These are phyloP conservation scores for Hippolais icterina DNA, from an alignment of 2,113 vertebrate genomes.

Conservation along the genomic window DNA sequence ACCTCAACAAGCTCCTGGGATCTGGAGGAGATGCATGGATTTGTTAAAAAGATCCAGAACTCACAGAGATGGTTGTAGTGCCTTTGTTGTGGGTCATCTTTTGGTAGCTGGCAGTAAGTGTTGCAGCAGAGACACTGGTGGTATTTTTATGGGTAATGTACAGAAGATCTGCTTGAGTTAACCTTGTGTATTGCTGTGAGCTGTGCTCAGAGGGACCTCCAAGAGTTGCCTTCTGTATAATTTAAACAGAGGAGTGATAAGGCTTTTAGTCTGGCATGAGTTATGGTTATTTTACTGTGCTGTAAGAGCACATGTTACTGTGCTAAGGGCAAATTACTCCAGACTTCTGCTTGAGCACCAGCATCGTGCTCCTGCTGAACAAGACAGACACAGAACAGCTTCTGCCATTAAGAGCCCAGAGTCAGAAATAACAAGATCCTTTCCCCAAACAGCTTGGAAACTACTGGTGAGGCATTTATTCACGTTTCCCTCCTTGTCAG, in stretches of 20 bases:
- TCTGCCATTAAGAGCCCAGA: neutral
- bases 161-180: neutral
- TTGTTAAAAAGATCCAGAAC: neutral
- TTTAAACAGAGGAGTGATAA: neutral
- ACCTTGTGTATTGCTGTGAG: neutral
- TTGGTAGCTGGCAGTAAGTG: neutral
- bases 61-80: neutral
- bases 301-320: neutral
- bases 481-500: neutral
- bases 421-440: constrained; percentile 15
- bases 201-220: constrained; percentile 34
- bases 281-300: neutral
- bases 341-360: constrained; percentile 12
- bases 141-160: neutral
- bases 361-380: neutral
- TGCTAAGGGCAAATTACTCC: neutral
- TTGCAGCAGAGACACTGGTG: neutral
- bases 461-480: neutral
- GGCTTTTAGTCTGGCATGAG: constrained; percentile 12
- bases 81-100: neutral
- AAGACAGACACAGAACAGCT: neutral
- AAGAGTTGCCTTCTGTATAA: constrained; percentile 20
- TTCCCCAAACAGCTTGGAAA: neutral
- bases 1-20: neutral
- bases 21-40: neutral